Evolutionary conservation across 1,140 invertebrate species (phyloP).

Genomic region (Lutraria rhynchaena): DNA sequence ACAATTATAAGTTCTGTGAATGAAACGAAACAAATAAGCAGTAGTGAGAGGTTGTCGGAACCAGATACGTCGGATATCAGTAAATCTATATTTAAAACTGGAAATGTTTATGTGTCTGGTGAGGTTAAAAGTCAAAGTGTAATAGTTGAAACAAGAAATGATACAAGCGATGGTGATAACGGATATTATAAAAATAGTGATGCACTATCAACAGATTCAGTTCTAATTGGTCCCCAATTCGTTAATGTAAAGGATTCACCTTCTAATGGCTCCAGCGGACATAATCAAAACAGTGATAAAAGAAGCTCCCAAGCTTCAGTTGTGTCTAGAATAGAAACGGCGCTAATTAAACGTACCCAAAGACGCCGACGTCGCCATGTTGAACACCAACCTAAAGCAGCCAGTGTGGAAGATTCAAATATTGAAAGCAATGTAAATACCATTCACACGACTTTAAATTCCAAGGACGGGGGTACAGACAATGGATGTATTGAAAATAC

Average conservation of each 20-base stretch:
- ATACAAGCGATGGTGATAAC: background rate
- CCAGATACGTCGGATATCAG: slow-evolving; percentile 32
- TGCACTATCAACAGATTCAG: no score
- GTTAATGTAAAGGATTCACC: no score
- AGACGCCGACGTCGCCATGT: slow-evolving; percentile 11
- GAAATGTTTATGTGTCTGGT: slow-evolving; percentile 15
- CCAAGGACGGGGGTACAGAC: background rate
- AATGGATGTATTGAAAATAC: slow-evolving; percentile 31
- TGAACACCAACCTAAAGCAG: background rate
- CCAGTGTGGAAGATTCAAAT: background rate
- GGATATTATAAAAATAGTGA: background rate
- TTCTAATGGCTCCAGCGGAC: no score
- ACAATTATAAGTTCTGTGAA: background rate
- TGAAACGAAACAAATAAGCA: slow-evolving; percentile 31
- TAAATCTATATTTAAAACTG: slow-evolving; percentile 46
- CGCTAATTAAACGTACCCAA: slow-evolving; percentile 29
- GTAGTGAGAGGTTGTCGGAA: slow-evolving; percentile 3
- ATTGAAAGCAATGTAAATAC: no score
- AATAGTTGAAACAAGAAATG: slow-evolving; percentile 6
- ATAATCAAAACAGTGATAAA: no score
- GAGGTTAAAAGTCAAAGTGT: slow-evolving; percentile 8
- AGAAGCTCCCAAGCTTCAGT: background rate
- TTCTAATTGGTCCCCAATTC: no score
- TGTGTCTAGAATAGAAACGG: slow-evolving; percentile 45
- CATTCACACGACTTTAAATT: background rate